Conservation (phyloP, 2,113 vertebrate species). For the Dicaeum eximium region DNA sequence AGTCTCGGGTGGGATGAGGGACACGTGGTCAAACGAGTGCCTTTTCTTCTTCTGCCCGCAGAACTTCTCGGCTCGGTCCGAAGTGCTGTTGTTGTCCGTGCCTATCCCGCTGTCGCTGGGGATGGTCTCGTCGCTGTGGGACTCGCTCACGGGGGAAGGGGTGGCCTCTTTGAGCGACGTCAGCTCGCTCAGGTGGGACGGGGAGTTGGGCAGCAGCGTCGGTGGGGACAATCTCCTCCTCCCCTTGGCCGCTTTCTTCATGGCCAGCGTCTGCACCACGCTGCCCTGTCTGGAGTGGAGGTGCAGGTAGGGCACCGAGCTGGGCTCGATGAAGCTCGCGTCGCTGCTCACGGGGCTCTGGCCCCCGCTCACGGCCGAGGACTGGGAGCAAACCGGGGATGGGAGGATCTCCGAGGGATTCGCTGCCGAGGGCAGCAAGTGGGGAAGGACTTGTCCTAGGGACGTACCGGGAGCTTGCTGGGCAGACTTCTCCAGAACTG, state of each 20-base stretch:
- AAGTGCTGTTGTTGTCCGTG: conserved; percentile 90
- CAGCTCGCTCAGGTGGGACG: conserved; percentile 89
- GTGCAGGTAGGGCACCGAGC: conserved; percentile 83
- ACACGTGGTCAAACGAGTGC: conserved; percentile 82
- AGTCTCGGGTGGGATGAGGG: conserved; percentile 71
- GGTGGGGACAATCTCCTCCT: conserved; percentile 77
- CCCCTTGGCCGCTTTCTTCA: conserved; percentile 81
- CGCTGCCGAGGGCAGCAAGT: conserved; percentile 74
- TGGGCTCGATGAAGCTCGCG: conserved; percentile 87
- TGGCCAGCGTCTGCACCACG: conserved; percentile 82
- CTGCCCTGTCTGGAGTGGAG: conserved; percentile 71
- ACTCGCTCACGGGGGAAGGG: conserved; percentile 93
- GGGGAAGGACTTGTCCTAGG: conserved; percentile 74
- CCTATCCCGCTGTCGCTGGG: conserved; percentile 92
- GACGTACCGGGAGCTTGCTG: conserved; percentile 72
- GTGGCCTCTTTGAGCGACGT: conserved; percentile 85
- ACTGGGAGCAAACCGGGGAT: conserved; percentile 85
- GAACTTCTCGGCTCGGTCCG: conserved; percentile 84
- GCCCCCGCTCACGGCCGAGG: conserved; percentile 80
- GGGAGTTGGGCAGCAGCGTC: conserved; percentile 77
- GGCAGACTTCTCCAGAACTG: conserved; percentile 72
- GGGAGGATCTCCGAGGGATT: conserved; percentile 81
- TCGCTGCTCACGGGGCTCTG: conserved; percentile 90
- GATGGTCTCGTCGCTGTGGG: conserved; percentile 90
- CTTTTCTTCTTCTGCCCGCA: conserved; percentile 80